These are phyloP conservation scores for Drosophila rufa DNA, from an alignment of 1,140 invertebrate species.

Conservation along the genomic window DNA sequence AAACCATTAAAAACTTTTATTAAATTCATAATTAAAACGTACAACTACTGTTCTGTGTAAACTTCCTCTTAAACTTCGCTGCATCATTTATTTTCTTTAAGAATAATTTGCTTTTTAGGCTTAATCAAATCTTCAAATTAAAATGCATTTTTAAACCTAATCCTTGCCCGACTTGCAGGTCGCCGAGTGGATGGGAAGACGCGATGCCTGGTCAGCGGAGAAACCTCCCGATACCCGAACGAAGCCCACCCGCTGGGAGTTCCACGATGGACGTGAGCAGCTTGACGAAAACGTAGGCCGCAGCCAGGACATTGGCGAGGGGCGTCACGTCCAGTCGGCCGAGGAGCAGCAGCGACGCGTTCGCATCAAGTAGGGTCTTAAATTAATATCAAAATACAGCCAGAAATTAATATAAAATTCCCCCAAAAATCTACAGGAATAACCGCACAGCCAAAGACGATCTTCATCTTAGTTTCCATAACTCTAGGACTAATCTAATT, in stretches of 20 bases:
- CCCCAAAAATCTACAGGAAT: conserved; percentile 49
- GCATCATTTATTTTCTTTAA: background rate
- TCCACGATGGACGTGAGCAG: conserved; percentile 87
- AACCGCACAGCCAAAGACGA: conserved; percentile 79
- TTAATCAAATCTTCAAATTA: background rate
- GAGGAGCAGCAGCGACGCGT: conserved; percentile 78
- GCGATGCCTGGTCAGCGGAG: conserved; percentile 92
- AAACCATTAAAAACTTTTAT: background rate
- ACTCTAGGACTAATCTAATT: conserved; percentile 84
- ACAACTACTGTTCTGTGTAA: conserved; percentile 18
- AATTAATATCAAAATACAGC: fast-evolving
- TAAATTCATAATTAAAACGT: background rate
- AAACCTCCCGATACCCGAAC: conserved; percentile 87
- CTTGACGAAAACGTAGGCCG: conserved; percentile 80
- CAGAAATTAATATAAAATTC: background rate
- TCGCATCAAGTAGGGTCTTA: conserved; percentile 70
- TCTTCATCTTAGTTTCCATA: conserved; percentile 80
- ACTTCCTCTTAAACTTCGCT: background rate
- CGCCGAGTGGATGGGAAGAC: conserved; percentile 89
- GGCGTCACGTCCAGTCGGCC: conserved; percentile 65
- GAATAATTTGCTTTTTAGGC: background rate
- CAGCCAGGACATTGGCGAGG: conserved; percentile 34
- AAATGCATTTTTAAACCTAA: background rate
- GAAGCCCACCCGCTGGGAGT: conserved; percentile 90
- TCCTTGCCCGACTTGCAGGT: conserved; percentile 58